These are phyloP conservation scores for Troilus luridus DNA, from an alignment of 2,888 invertebrate species.

Conservation along the genomic window DNA sequence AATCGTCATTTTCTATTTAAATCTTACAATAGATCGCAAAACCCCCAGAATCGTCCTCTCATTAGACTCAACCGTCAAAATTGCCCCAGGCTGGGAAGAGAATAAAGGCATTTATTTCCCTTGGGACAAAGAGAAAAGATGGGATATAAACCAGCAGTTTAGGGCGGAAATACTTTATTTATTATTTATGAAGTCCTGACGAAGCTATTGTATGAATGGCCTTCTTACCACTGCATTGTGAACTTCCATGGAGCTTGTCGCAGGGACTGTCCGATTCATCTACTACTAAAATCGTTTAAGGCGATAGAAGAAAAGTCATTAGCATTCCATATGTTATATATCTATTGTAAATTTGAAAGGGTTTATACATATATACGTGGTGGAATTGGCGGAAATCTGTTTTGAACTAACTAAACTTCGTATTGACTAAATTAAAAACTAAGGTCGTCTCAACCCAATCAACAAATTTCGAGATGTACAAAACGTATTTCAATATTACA, in stretches of 20 bases:
- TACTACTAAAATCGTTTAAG: not conserved
- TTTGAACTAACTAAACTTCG: no score
- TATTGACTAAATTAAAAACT: no score
- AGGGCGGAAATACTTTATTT: conserved; percentile 36
- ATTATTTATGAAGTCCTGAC: conserved; percentile 27
- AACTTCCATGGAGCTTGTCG: not conserved
- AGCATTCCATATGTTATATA: no score
- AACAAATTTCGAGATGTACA: no score
- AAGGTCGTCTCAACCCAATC: no score
- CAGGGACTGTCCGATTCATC: not conserved
- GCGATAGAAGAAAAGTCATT: not conserved
- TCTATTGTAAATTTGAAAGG: no score
- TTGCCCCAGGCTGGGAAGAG: not conserved
- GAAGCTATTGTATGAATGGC: conserved; percentile 26
- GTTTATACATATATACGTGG: no score
- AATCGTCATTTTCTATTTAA: not conserved
- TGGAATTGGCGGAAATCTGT: no score
- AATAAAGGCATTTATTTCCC: conserved; percentile 36
- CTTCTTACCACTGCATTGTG: conserved; percentile 12
- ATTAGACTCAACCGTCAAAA: not conserved
- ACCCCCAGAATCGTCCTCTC: not conserved
- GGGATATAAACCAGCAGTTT: conserved; percentile 14
- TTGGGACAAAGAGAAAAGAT: conserved; percentile 17
- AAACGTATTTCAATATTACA: no score
- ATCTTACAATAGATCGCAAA: rapidly evolving